A percentile compares a stretch with the other conserved stretches of the same genome.
Conservation (phyloP, 2,888 invertebrate genomes). For the Leptinotarsa haldemani region DNA sequence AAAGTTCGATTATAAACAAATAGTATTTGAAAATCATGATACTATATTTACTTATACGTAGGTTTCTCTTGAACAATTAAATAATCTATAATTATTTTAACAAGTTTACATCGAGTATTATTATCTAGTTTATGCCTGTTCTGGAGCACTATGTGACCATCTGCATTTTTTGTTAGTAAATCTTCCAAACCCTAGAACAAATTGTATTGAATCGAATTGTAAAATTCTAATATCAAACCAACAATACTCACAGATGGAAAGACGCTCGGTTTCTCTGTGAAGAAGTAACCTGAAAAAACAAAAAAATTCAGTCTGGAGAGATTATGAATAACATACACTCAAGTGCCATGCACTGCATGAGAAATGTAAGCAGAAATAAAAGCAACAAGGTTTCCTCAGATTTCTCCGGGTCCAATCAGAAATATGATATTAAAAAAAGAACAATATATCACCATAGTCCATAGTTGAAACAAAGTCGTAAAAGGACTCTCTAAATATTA, state of each 20-base stretch:
- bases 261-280: constrained; percentile 15
- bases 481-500: too few relatives aligned
- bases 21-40: too few relatives aligned
- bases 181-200: constrained; percentile 33
- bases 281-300: constrained; percentile 23
- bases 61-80: constrained; percentile 8
- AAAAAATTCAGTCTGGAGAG: too few relatives aligned
- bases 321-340: too few relatives aligned
- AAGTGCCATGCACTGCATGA: too few relatives aligned
- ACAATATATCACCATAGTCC: too few relatives aligned
- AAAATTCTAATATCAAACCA: not conserved
- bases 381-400: too few relatives aligned
- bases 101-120: constrained; percentile 29
- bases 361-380: too few relatives aligned
- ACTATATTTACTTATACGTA: not conserved
- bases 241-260: constrained; percentile 24
- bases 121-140: constrained; percentile 34
- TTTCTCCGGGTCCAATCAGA: too few relatives aligned
- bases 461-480: too few relatives aligned
- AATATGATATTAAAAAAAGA: too few relatives aligned
- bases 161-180: constrained; percentile 27
- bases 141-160: constrained; percentile 35
- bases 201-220: not conserved
- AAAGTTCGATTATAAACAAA: too few relatives aligned
- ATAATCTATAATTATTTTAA: constrained; percentile 34